Conservation (phyloP, 2,797 vertebrate species). For the Sebastes flavidus region DNA sequence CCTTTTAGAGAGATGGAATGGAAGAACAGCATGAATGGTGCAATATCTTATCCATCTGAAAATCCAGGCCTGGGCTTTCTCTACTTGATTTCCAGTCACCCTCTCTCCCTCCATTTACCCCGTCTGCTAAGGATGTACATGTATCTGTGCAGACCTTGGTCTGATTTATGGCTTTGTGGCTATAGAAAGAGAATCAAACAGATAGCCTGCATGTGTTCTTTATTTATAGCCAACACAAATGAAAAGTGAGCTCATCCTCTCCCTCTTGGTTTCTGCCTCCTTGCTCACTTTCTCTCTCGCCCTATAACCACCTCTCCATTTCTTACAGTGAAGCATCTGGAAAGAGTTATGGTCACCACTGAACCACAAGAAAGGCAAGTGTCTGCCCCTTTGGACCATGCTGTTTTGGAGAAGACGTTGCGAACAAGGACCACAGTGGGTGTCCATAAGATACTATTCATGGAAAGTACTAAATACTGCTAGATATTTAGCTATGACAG, state of each 20-base stretch:
- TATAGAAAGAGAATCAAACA: slow-evolving; percentile 76
- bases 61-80: slow-evolving; percentile 59
- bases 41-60: slow-evolving; percentile 63
- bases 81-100: slow-evolving; percentile 50
- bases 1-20: slow-evolving; percentile 45
- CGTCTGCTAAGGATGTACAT: slow-evolving; percentile 63
- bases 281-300: slow-evolving; percentile 56
- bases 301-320: slow-evolving; percentile 41
- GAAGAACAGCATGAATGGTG: slow-evolving; percentile 36
- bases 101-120: slow-evolving; percentile 41
- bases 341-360: slow-evolving; percentile 71
- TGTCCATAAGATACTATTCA: slow-evolving; percentile 26
- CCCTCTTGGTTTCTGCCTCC: slow-evolving; percentile 49
- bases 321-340: slow-evolving; percentile 74
- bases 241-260: slow-evolving; percentile 85
- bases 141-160: slow-evolving; percentile 58
- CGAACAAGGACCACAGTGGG: slow-evolving; percentile 42
- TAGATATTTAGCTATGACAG: background rate
- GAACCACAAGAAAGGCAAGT: slow-evolving; percentile 68
- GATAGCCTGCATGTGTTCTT: slow-evolving; percentile 81
- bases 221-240: slow-evolving; percentile 84
- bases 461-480: slow-evolving; percentile 20
- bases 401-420: slow-evolving; percentile 46
- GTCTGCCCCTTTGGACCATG: slow-evolving; percentile 42
- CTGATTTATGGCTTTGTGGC: slow-evolving; percentile 78